These are phyloP conservation scores for Eira barbara DNA, from an alignment of 2,113 vertebrate species.

Conservation along the genomic window DNA sequence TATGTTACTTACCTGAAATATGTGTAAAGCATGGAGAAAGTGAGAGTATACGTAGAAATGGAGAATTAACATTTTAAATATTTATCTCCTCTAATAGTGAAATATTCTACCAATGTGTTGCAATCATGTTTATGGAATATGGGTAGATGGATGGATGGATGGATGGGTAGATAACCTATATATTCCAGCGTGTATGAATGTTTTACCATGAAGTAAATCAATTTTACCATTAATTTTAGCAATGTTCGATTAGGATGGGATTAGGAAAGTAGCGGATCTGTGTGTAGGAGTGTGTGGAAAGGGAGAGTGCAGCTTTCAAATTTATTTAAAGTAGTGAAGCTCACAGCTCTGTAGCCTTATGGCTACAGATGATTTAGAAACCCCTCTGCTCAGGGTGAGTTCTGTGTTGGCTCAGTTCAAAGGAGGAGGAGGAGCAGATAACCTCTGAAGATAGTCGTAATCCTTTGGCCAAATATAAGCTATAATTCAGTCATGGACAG, in stretches of 20 bases:
- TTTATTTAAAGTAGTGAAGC: not conserved
- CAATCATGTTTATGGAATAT: not conserved
- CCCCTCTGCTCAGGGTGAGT: not conserved
- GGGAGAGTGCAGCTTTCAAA: not conserved
- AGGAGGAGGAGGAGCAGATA: not conserved
- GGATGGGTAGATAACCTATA: not conserved
- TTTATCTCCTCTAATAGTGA: not conserved
- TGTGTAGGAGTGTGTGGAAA: not conserved
- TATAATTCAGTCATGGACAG: not conserved
- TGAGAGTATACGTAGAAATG: not conserved
- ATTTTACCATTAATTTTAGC: not conserved
- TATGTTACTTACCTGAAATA: not conserved
- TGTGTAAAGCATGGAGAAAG: not conserved
- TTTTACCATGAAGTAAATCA: not conserved
- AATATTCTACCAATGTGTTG: not conserved
- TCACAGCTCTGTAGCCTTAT: not conserved
- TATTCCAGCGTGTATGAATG: not conserved
- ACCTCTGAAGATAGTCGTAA: not conserved
- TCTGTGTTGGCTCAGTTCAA: not conserved
- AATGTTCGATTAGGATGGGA: not conserved
- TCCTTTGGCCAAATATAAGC: not conserved
- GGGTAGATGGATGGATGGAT: not conserved
- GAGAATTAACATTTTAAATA: not conserved
- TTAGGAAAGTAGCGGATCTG: not conserved
- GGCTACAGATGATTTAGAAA: not conserved